phyloP scores from a whole-genome alignment of 2,113 vertebrate species.

The Dipodomys ordii region DNA sequence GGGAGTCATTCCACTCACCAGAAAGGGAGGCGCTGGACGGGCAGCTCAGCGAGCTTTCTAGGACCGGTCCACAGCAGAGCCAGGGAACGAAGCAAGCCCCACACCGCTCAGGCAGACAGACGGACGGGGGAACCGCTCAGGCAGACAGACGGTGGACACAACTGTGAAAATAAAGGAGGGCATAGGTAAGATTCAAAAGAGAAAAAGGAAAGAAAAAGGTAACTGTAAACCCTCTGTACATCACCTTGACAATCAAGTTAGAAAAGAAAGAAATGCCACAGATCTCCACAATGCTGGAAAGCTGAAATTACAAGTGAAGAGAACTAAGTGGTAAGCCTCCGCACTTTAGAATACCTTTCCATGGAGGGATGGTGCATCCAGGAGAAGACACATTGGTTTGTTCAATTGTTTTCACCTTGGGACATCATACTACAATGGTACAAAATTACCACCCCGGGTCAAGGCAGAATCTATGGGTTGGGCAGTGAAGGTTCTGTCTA shows the following conservation, averaged over 20 bases:
- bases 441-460: neutral
- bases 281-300: constrained; percentile 18
- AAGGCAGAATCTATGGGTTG: neutral
- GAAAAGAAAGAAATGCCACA: constrained; percentile 2
- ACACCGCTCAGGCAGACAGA: neutral
- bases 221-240: too few species aligned
- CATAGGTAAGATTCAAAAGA: constrained; percentile 7
- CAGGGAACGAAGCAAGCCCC: constrained; percentile 54
- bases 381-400: too few species aligned
- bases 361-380: neutral
- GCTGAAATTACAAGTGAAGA: neutral
- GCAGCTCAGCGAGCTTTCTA: neutral
- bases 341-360: constrained; percentile 15
- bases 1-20: constrained; percentile 82
- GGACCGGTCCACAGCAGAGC: constrained; percentile 56
- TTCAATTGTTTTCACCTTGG: neutral
- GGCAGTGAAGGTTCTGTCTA: neutral
- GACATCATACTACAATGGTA: neutral
- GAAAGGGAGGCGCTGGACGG: neutral
- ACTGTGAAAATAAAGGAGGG: constrained; percentile 69
- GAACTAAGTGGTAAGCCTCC: neutral
- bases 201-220: neutral
- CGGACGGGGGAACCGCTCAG: neutral
- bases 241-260: too few species aligned
- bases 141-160: constrained; percentile 28